Evolutionary conservation across 1,140 invertebrate species (phyloP), one percentile per base, ranked within the genome.

Genomic region (Hyles vespertilio): DNA sequence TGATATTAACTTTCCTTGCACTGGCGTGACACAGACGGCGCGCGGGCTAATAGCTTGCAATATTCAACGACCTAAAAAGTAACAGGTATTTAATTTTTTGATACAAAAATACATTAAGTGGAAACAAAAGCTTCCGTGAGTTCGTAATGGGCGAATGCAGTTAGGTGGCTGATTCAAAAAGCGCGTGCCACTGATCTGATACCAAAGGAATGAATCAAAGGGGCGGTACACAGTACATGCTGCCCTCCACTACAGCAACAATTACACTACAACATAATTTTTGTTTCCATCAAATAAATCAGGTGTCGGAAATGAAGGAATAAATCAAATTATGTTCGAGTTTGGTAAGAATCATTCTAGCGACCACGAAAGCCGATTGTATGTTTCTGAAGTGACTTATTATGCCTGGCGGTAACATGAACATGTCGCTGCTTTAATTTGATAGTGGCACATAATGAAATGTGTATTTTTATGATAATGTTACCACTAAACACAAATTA

Each of bases 181-280:
- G 72, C 72, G 72, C 70, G 72, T 77, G 74, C 60, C 60, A 40
- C 58, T 11, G 34, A 71, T 74, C 70, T 56, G 74, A 77, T 77
- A 77, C 45, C 58, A 43, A 12, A 32, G 40, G 58, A 70, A 69
- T 71, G 66, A 72, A 67, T 63, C 65, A 47, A 71, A 63, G 47
- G 52, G 69, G 67, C 69, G 72, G 51, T 46, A 48, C 53, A 12
- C 43, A 32, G 33, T 48, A 46, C 63, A 69, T 54, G 63, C 60
- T 63, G 62, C 63, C 59, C 59, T 63, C 66, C 62, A 69, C 71
- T 71, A 70, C 46, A 56, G 52, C 54, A 59, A 63, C 63, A 72
- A 67, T 67, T 72, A 51, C 68, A 65, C 59, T 72, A 74, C 74
- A 77, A 77, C 74, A 74, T 74, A 68, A 77, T 77, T 74, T 75